Conservation (phyloP, 2,797 vertebrate genomes). For the Brotula barbata region DNA sequence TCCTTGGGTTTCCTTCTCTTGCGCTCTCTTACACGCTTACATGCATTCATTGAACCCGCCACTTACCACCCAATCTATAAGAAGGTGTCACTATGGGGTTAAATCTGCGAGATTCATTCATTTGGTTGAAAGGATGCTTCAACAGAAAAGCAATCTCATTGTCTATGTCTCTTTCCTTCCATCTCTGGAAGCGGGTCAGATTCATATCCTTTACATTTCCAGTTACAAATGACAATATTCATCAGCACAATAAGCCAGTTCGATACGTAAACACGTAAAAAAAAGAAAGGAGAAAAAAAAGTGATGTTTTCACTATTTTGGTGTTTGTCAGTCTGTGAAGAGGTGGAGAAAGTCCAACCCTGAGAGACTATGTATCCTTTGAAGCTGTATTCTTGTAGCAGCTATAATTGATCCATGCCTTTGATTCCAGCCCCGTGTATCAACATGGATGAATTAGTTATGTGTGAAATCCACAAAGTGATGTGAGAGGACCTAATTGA, state of each 20-base stretch:
- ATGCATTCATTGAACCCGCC: too few species aligned
- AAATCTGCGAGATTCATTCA: slow-evolving; percentile 36
- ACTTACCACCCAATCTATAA: too few species aligned
- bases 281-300: slow-evolving; percentile 25
- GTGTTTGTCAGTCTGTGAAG: slow-evolving; percentile 58
- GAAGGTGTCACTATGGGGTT: not conserved
- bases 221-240: slow-evolving; percentile 26
- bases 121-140: slow-evolving; percentile 33
- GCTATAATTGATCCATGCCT: slow-evolving; percentile 73
- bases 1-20: not conserved
- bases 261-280: too few species aligned
- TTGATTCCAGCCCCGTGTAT: slow-evolving; percentile 64
- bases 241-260: slow-evolving; percentile 54
- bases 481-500: slow-evolving; percentile 21
- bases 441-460: slow-evolving; percentile 36
- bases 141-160: not conserved
- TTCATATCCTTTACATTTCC: slow-evolving; percentile 29
- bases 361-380: slow-evolving; percentile 68
- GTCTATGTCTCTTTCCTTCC: slow-evolving; percentile 5
- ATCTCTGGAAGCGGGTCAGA: slow-evolving; percentile 53
- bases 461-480: not conserved
- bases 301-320: slow-evolving; percentile 30
- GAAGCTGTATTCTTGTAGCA: slow-evolving; percentile 71
- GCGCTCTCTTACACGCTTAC: too few species aligned
- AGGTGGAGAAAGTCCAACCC: slow-evolving; percentile 64